Evolutionary conservation across 2,888 invertebrate genomes (phyloP), one percentile per base, ranked within the genome.

Genomic region (Lysandra coridon): DNA sequence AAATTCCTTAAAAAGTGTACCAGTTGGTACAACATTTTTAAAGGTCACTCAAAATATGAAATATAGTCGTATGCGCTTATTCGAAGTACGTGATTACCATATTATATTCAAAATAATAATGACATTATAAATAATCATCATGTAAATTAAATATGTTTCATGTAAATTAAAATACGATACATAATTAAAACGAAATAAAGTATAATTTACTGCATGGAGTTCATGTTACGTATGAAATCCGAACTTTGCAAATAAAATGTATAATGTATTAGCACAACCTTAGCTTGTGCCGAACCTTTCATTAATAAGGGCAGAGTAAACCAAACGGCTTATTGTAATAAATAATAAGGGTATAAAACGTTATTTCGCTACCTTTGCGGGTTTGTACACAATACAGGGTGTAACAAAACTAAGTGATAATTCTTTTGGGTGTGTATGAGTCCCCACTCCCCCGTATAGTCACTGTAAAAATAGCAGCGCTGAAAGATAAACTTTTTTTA

Each of bases 271-370:
- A 69, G 33, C 14, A 0, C 4, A 69, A 37, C 69, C 69, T 14
- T 23, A 23, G 23, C 23, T 30, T 30, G 30, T 4, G 69, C 69
- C 12, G 33, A 69, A 37, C 33, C 69, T 69, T 69, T 17, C 33
- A 69, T 69, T 69, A 64, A 64, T 64, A 69, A 14, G 69, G 69
- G 69, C 33, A 33, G 33, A 33, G 14, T 14, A 69, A 69, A 69
- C 33, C 37, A 69, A 69, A 69, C 69, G 17, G 33, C 14, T 69
- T 64, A 64, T 64, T 33, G 69, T 69, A 69, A 69, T 69, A 37
- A 69, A 69, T 69, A 69, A 69, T 69, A 69, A 37, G 69, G 69
- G 69, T 69, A 30, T 69, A 69, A 14, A 69, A 30, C 12, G 64
- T 69, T 69, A 69, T 69, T 37, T 37, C 33, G 69, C 69, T 69